Percentiles rank a stretch among this genome's conserved stretches.
These are phyloP conservation scores for Callaeas wilsoni DNA, from an alignment of 2,113 vertebrate species.

Conservation along the genomic window DNA sequence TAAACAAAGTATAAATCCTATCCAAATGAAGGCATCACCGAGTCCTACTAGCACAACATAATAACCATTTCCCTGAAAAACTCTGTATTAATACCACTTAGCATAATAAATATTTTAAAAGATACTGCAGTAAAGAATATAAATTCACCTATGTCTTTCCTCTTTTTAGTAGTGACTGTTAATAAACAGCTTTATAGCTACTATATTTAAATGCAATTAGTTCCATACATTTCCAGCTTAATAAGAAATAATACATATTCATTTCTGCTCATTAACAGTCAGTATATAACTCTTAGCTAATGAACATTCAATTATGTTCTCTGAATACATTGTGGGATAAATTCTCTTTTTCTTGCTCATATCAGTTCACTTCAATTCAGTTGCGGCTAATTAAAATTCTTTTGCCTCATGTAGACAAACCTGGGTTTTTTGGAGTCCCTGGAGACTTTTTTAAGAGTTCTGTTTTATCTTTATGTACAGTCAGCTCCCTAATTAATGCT, in stretches of 20 bases:
- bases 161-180: not conserved
- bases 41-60: not conserved
- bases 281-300: constrained; percentile 58
- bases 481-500: constrained; percentile 63
- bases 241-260: constrained; percentile 66
- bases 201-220: constrained; percentile 57
- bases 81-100: constrained; percentile 18
- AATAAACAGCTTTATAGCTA: constrained; percentile 41
- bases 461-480: constrained; percentile 68
- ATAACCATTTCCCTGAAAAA: not conserved
- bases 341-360: constrained; percentile 45
- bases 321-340: constrained; percentile 47
- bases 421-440: constrained; percentile 23
- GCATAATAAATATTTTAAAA: constrained; percentile 17
- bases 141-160: constrained; percentile 23
- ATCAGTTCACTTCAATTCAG: constrained; percentile 57
- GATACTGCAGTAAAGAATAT: not conserved
- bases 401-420: constrained; percentile 59
- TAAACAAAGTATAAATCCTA: constrained; percentile 14
- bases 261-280: constrained; percentile 66
- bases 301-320: constrained; percentile 60
- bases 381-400: constrained; percentile 66
- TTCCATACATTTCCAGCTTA: constrained; percentile 54
- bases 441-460: constrained; percentile 53
- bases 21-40: not conserved